Evolutionary conservation across 2,113 vertebrate species (phyloP), one percentile per base, ranked within the genome.

Genomic region (Tichodroma muraria): DNA sequence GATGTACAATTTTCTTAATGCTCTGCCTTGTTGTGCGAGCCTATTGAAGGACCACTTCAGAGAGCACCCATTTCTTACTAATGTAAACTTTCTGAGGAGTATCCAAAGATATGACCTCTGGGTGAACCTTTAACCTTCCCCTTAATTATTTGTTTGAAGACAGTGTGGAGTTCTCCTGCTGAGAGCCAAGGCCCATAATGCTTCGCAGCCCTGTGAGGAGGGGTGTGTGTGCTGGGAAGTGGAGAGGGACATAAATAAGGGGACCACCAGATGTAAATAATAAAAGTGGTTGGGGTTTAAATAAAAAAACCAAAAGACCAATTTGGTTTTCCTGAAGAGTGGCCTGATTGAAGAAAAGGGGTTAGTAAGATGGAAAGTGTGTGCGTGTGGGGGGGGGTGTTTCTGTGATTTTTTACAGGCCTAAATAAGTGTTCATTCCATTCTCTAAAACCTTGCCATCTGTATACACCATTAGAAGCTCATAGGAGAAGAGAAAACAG

Each of bases 131-230:
- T 99, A 99, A 99, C 99, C 99, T 99, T 98, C 98, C 97, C 98
- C 97, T 98, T 99, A 99, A 99, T 99, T 99, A 99, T 99, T 99
- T 99, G 99, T 99, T 99, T 99, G 99, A 99, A 99, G 99, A 99
- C 99, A 99, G 98, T 98, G 98, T 98, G 98, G 98, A 99, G 98
- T 99, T 99, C 98, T 98, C 99, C 99, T 95, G 98, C 98, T 98
- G 98, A 98, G 99, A 98, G 97, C 98, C 97, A 85, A 97, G 97
- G 97, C 97, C 97, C 98, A 97, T 98, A 98, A 98, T 98, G 98
- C 97, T 97, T 98, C 97, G 95, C 98, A 98, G 98, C 97, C 95
- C 97, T 96, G 94, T 93, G 96, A 97, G 97, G 82, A 44, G 85
- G 95, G 91, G 89, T 95, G 96, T 97, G 97, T 97, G 95, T 93